A percentile compares a stretch with the other conserved stretches of the same genome.
These are phyloP conservation scores for Hafferia zeledoni DNA, from an alignment of 2,797 vertebrate genomes.

Conservation along the genomic window DNA sequence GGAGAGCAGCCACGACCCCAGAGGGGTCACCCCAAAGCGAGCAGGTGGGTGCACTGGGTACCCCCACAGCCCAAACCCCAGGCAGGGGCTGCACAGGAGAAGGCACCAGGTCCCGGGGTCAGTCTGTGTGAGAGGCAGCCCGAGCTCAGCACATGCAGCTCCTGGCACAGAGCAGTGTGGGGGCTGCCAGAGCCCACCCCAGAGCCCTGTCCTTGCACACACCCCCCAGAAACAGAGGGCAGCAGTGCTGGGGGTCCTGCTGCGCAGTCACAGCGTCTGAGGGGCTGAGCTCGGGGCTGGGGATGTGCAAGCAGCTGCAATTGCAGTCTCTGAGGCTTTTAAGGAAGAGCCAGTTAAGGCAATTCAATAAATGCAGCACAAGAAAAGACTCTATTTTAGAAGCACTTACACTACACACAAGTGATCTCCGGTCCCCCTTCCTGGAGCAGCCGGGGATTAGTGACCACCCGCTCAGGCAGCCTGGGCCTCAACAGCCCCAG, in stretches of 20 bases:
- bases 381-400: conserved; percentile 29
- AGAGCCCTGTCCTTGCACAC: rapidly evolving
- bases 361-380: neutral
- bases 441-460: neutral
- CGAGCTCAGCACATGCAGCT: rapidly evolving
- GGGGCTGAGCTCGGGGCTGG: neutral
- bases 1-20: rapidly evolving
- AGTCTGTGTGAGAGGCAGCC: neutral
- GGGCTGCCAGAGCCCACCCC: neutral
- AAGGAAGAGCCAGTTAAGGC: conserved; percentile 5
- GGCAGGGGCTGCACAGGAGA: neutral
- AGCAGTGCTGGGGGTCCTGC: neutral
- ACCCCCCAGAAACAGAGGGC: neutral
- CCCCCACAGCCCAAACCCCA: neutral
- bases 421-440: neutral
- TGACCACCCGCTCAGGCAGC: neutral
- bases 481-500: neutral
- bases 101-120: neutral
- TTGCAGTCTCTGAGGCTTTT: neutral
- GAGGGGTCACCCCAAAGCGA: neutral
- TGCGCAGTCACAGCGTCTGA: rapidly evolving
- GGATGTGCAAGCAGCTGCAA: neutral
- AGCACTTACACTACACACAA: neutral
- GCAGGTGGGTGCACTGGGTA: neutral
- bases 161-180: rapidly evolving